Base-by-base conservation (phyloP, 1,140 invertebrate genomes). In the Nephila pilipes region DNA sequence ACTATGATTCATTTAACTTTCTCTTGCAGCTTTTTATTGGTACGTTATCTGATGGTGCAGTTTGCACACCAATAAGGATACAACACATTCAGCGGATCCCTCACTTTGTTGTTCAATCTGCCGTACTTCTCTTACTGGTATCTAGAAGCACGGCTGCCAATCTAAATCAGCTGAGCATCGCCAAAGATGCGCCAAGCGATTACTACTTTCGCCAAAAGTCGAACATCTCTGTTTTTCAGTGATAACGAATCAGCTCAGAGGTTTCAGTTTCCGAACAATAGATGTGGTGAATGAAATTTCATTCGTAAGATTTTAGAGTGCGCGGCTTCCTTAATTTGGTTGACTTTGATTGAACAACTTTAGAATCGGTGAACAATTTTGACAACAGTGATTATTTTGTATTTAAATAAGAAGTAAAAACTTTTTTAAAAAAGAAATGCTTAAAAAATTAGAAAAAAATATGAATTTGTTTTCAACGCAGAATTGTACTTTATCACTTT, bases 131-230 rank as follows among this genome's bases (percentile, higher is more conserved):
- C 75, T 36, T 63, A 63, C 54, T 83, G 79, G 57, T 83, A 83
- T 60, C 89, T 69, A 75, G 79, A 29, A 91, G 25, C 58, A 57
- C 89, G 79, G 89, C 75, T 58, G 89, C 89, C 46, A 91, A 38
- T 81, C 75, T 80, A 58, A 54, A 60, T 63, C 55, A 83, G 58
- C 89, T 88, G 55, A 38, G 25, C 22, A 29, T 60, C 89, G 89
- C 89, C 89, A 91, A 91, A 83, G 20, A 20, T 22, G 18, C 57
- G 75, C 79, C 89, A 81, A 83, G 36, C 8, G 75, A 83, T 80
- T 75, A 57, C 29, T 10, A 55, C 25, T 58, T 57, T 80, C 88
- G 88, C 88, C 88, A 90, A 90, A 20, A 8, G 14, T 36, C 18
- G 29, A 60, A 60, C 58, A 75, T 22, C n/a, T 75, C 69, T 29